Conservation (phyloP, 2,113 vertebrate species). For the Sciurus niger region DNA sequence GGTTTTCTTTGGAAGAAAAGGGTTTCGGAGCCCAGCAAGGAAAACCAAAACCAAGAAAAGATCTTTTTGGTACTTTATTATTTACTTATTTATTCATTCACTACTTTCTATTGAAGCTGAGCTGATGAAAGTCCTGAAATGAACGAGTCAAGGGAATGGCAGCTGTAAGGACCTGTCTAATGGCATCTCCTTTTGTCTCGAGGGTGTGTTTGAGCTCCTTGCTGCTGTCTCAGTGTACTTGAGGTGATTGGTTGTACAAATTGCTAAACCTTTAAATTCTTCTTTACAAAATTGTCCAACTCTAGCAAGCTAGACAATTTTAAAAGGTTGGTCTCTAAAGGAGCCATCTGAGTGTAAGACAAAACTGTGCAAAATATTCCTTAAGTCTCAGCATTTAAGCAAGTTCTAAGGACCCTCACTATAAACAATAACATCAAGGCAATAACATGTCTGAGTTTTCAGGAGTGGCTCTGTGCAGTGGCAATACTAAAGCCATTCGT, state of each 20-base stretch:
- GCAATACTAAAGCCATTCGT: constrained; percentile 24
- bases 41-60: constrained; percentile 20
- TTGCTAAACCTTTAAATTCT: constrained; percentile 80
- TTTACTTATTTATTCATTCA: background rate
- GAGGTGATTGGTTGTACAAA: constrained; percentile 85
- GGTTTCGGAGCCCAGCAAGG: constrained; percentile 73
- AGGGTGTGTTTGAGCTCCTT: constrained; percentile 85
- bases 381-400: background rate
- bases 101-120: constrained; percentile 85
- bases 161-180: constrained; percentile 81
- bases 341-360: background rate
- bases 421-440: background rate
- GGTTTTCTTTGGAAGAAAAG: constrained; percentile 78
- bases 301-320: constrained; percentile 69
- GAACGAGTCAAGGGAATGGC: constrained; percentile 82
- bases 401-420: background rate
- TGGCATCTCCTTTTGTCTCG: constrained; percentile 84
- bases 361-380: constrained; percentile 13
- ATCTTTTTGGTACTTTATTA: constrained; percentile 43
- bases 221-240: constrained; percentile 80
- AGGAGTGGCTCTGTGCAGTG: background rate
- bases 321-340: constrained; percentile 59
- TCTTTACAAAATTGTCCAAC: constrained; percentile 79
- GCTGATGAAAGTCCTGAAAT: constrained; percentile 83
- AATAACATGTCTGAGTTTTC: background rate